A percentile compares a stretch with the other conserved stretches of the same genome.
These are phyloP conservation scores for Parnassius orleans DNA, from an alignment of 2,888 invertebrate genomes.

Conservation along the genomic window DNA sequence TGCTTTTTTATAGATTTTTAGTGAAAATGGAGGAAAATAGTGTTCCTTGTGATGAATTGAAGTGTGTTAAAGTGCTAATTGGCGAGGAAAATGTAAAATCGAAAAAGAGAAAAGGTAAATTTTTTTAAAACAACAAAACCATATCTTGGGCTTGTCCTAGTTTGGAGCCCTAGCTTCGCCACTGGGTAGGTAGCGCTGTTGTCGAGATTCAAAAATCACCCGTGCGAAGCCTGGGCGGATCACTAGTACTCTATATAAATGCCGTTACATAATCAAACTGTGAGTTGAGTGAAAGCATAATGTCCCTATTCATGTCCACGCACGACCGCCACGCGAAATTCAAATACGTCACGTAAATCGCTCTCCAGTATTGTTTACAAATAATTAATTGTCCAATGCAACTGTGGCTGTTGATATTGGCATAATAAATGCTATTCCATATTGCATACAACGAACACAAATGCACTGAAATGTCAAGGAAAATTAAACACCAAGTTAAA, in stretches of 20 bases:
- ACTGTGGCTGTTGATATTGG: slow-evolving; percentile 71
- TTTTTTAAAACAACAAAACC: too few species aligned
- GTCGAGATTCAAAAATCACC: too few species aligned
- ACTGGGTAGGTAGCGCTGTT: too few species aligned
- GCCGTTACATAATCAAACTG: slow-evolving; percentile 45
- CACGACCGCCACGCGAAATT: slow-evolving; percentile 52
- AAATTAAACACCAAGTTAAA: slow-evolving; percentile 9
- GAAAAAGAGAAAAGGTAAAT: too few species aligned
- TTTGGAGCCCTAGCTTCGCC: too few species aligned
- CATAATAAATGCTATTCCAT: slow-evolving; percentile 70
- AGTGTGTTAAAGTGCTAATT: too few species aligned
- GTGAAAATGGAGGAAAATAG: too few species aligned
- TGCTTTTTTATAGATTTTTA: too few species aligned
- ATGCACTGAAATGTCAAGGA: neutral
- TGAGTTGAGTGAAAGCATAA: slow-evolving; percentile 27
- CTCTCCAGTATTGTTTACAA: slow-evolving; percentile 67
- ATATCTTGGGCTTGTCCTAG: too few species aligned
- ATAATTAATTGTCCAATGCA: slow-evolving; percentile 78
- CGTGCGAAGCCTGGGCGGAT: too few species aligned
- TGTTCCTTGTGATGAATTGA: too few species aligned
- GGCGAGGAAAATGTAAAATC: too few species aligned
- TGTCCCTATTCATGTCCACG: slow-evolving; percentile 55
- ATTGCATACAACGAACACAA: slow-evolving; percentile 52
- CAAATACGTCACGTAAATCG: slow-evolving; percentile 45
- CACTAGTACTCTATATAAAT: neutral